Conservation (phyloP, 2,113 vertebrate genomes). For the Micronisus gabar region DNA sequence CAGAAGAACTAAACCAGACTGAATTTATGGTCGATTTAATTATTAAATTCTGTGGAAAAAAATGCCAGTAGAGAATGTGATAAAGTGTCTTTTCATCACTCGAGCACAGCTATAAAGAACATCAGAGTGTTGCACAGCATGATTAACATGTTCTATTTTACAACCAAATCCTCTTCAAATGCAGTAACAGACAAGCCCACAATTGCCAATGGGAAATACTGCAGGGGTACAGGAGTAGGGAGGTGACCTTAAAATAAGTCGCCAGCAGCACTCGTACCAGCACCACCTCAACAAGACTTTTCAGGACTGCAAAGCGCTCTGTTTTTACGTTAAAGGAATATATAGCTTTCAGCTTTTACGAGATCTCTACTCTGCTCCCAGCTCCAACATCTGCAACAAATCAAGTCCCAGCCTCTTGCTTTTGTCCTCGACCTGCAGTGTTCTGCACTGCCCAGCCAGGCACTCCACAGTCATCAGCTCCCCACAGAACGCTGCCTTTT, state of each 20-base stretch:
- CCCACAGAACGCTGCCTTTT: rapidly evolving
- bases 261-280: rapidly evolving
- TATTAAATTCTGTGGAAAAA: slow-evolving; percentile 32
- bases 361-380: background rate
- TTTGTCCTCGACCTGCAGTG: background rate
- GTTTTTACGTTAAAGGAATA: background rate
- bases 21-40: slow-evolving; percentile 7
- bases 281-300: background rate
- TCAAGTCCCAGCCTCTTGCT: background rate
- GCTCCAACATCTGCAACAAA: background rate
- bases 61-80: slow-evolving; percentile 19
- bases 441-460: background rate
- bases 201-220: background rate
- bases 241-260: background rate
- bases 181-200: background rate
- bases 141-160: slow-evolving; percentile 45
- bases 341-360: background rate
- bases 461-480: rapidly evolving
- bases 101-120: background rate
- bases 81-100: slow-evolving; percentile 52
- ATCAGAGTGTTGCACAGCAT: slow-evolving; percentile 35
- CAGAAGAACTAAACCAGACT: background rate
- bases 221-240: background rate
- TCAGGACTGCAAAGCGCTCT: background rate
- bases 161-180: slow-evolving; percentile 24